Conservation (phyloP, 2,888 invertebrate genomes). For the Rhagonycha lutea region DNA sequence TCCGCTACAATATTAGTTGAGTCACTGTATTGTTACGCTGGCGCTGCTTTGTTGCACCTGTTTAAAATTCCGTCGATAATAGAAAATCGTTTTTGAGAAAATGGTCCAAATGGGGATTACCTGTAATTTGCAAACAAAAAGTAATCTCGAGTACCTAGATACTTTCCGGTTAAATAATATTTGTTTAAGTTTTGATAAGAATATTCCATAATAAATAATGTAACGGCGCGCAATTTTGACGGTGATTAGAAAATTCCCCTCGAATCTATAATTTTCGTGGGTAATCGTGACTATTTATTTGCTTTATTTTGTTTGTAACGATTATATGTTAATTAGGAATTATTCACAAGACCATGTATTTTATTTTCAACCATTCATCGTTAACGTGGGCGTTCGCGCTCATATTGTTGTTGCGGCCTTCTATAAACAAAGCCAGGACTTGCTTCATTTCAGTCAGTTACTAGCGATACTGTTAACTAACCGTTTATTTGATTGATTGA, state of each 20-base stretch:
- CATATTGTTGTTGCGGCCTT: conserved; percentile 44
- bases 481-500: not conserved
- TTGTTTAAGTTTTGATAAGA: not conserved
- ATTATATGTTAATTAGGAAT: not conserved
- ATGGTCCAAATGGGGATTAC: not conserved
- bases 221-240: not conserved
- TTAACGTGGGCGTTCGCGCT: conserved; percentile 45
- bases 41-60: not conserved
- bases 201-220: not conserved
- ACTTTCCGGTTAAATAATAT: not conserved
- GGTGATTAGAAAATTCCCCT: not conserved
- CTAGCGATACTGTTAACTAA: conserved; percentile 6
- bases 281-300: not conserved
- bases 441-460: conserved; percentile 47
- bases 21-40: not conserved
- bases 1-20: not conserved
- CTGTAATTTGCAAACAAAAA: not conserved
- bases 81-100: not conserved
- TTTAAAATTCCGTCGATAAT: not conserved
- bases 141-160: not conserved
- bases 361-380: conserved; percentile 35
- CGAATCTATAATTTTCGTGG: not conserved
- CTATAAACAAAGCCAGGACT: conserved; percentile 48
- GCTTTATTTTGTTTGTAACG: not conserved
- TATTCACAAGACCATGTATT: not conserved